These are phyloP conservation scores for Coendou prehensilis DNA, from an alignment of 2,797 vertebrate species.

Conservation along the genomic window DNA sequence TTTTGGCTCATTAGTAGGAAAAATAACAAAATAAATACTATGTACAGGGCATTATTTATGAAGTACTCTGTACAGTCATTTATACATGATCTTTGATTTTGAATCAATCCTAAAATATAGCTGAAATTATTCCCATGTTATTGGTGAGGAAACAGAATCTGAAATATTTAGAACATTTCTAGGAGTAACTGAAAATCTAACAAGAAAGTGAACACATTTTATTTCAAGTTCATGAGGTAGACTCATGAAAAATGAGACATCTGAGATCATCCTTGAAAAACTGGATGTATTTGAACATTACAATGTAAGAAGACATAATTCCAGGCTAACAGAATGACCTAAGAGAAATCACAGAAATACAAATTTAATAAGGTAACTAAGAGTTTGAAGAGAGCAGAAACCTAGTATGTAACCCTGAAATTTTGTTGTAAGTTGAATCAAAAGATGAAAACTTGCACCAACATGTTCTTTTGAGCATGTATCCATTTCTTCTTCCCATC, in stretches of 20 bases:
- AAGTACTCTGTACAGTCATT: neutral
- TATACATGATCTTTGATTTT: neutral
- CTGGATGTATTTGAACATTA: neutral
- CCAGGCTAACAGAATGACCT: neutral
- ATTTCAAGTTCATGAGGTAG: neutral
- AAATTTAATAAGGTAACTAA: conserved; percentile 14
- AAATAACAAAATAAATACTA: neutral
- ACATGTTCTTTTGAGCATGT: conserved; percentile 18
- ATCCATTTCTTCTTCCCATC: conserved; percentile 59
- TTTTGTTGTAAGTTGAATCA: conserved; percentile 49
- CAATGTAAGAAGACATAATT: neutral
- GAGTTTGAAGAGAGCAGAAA: neutral
- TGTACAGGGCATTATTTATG: neutral
- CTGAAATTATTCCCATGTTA: neutral
- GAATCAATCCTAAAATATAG: neutral
- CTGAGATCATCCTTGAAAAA: neutral
- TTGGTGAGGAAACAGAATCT: neutral
- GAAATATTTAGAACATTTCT: neutral
- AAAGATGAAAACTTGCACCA: conserved; percentile 54
- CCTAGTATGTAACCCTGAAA: conserved; percentile 7
- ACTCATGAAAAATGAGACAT: conserved; percentile 8
- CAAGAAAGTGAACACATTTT: neutral
- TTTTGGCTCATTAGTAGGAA: neutral
- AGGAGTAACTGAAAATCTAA: conserved; percentile 22
- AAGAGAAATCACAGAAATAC: conserved; percentile 9